Evolutionary conservation across 2,113 vertebrate species (phyloP).

Genomic region (Mus pahari): DNA sequence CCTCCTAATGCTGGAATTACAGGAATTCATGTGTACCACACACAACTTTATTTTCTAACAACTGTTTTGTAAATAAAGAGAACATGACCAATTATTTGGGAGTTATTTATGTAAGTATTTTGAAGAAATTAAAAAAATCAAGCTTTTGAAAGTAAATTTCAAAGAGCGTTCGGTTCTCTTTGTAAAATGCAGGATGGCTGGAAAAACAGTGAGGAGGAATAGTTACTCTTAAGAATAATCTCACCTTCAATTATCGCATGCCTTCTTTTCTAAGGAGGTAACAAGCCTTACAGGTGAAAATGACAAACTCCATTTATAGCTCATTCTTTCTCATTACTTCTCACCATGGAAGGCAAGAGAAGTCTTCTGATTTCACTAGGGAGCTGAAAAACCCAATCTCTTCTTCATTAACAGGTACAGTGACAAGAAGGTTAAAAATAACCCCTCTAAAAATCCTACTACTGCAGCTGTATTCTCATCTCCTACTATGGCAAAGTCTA

Average conservation of each 20-base stretch:
- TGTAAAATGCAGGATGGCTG: conserved; percentile 34
- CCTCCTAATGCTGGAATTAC: background rate
- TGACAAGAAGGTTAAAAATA: conserved; percentile 77
- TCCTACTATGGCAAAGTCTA: conserved; percentile 70
- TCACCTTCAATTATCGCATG: conserved; percentile 60
- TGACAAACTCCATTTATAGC: conserved; percentile 76
- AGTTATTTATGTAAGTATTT: background rate
- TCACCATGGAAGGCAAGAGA: conserved; percentile 64
- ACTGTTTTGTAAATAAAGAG: conserved; percentile 9
- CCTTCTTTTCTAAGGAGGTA: conserved; percentile 57
- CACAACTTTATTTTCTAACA: background rate
- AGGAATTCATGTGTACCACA: background rate
- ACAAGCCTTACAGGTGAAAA: conserved; percentile 71
- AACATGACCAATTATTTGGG: background rate
- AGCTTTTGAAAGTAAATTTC: background rate
- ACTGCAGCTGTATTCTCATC: conserved; percentile 33
- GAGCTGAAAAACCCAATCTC: conserved; percentile 68
- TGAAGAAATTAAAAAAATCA: conserved; percentile 29
- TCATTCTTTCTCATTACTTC: conserved; percentile 73
- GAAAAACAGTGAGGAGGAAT: conserved; percentile 36
- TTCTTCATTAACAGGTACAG: conserved; percentile 66
- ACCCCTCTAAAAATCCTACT: conserved; percentile 40
- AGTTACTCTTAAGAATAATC: conserved; percentile 66
- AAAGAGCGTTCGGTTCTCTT: background rate
- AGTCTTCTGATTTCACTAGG: conserved; percentile 71